These are phyloP conservation scores for Willowsia nigromaculata DNA, from an alignment of 2,888 invertebrate genomes.

Conservation along the genomic window DNA sequence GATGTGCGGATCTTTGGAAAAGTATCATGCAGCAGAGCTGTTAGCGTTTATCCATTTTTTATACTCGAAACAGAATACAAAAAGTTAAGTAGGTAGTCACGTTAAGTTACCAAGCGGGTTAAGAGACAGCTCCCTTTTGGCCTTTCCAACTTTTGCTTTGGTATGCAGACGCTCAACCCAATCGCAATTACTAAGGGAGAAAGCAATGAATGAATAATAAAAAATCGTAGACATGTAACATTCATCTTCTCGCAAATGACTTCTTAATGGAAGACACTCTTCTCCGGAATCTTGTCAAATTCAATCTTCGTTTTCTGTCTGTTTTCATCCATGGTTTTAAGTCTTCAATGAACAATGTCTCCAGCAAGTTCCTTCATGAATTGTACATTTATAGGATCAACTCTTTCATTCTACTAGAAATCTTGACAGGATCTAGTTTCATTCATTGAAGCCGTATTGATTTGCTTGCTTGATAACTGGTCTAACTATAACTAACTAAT, in stretches of 20 bases:
- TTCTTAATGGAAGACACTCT: slow-evolving; percentile 43
- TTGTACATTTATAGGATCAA: background rate
- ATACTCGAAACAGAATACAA: background rate
- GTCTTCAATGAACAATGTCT: background rate
- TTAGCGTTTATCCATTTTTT: background rate
- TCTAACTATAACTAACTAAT: too few species aligned
- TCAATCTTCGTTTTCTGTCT: background rate
- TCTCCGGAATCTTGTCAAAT: slow-evolving; percentile 13
- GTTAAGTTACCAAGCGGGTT: background rate
- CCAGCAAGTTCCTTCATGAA: background rate
- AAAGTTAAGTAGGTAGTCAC: background rate
- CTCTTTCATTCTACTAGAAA: background rate
- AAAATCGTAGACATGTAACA: background rate
- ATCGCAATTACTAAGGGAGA: background rate
- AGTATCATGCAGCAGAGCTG: background rate
- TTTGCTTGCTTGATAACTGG: background rate
- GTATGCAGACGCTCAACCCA: background rate
- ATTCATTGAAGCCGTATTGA: background rate
- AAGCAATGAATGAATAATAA: background rate
- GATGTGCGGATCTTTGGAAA: background rate
- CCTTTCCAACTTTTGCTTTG: background rate
- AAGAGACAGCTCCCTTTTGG: background rate
- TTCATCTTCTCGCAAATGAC: slow-evolving; percentile 38
- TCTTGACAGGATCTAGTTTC: background rate
- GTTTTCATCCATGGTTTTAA: background rate